A percentile compares a stretch with the other conserved stretches of the same genome.
Evolutionary conservation across 2,888 invertebrate genomes (phyloP).

Genomic region (Lepidonotus clava): DNA sequence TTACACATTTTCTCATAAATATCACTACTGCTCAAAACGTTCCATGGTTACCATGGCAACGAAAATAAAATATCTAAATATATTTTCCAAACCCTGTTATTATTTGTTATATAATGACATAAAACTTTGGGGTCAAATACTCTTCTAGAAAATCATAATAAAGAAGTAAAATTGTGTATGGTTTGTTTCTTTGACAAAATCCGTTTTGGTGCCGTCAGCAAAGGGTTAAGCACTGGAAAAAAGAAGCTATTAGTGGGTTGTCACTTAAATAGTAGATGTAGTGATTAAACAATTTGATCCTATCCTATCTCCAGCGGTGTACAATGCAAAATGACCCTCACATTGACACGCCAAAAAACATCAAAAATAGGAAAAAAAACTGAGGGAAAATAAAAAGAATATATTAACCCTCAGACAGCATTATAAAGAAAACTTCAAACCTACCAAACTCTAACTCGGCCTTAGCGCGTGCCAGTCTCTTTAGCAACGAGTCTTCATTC

Average conservation of each 20-base stretch:
- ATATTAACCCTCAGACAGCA: background rate
- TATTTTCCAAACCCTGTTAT: background rate
- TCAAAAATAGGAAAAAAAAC: background rate
- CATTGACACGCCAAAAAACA: background rate
- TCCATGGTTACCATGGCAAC: too few relatives aligned
- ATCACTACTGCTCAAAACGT: too few relatives aligned
- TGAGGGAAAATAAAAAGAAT: background rate
- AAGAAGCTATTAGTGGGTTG: background rate
- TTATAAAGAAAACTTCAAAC: background rate
- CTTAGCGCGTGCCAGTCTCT: conserved; percentile 88
- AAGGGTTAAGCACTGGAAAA: background rate
- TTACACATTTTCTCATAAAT: too few relatives aligned
- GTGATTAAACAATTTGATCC: too few relatives aligned
- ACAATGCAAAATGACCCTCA: background rate
- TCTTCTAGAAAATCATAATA: background rate
- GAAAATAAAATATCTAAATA: background rate
- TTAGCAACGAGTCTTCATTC: conserved; percentile 90
- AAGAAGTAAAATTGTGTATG: background rate
- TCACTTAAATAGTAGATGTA: background rate
- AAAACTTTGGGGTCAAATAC: background rate
- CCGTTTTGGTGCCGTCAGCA: too few relatives aligned
- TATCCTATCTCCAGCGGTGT: background rate
- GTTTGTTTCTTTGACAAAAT: too few relatives aligned
- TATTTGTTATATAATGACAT: background rate
- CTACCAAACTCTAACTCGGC: conserved; percentile 91